Evolutionary conservation across 2,113 vertebrate genomes (phyloP).

Genomic region (Odobenus rosmarus): DNA sequence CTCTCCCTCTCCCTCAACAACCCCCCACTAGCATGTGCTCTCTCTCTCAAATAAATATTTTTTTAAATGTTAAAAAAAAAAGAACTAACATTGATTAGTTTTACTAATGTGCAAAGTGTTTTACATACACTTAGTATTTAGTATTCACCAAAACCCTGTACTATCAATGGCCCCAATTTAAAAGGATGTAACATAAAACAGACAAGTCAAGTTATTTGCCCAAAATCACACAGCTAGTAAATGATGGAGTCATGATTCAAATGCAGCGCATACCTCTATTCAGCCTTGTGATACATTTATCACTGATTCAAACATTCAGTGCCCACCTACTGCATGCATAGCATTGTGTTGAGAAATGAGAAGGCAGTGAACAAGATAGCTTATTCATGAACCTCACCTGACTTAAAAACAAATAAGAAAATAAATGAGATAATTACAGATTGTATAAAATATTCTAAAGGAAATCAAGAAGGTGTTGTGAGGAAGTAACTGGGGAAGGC

Average conservation of each 20-base stretch:
- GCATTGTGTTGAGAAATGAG: not conserved
- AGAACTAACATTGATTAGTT: not conserved
- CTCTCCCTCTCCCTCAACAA: not conserved
- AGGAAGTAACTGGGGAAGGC: not conserved
- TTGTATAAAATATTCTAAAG: not conserved
- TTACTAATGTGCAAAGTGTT: not conserved
- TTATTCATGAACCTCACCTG: not conserved
- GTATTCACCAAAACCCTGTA: not conserved
- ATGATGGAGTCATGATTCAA: not conserved
- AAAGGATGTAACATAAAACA: conserved; percentile 4
- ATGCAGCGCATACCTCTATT: not conserved
- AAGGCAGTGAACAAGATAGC: not conserved
- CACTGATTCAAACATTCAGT: not conserved
- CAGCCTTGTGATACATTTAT: not conserved
- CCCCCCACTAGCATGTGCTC: not conserved
- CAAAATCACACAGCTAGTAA: not conserved
- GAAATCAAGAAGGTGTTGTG: not conserved
- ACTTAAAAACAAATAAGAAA: not conserved
- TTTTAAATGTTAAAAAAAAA: not conserved
- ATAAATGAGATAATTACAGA: not conserved
- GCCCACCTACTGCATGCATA: not conserved
- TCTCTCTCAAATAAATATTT: not conserved
- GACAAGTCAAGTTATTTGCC: not conserved
- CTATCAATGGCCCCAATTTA: not conserved
- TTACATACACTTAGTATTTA: not conserved